Base-by-base conservation (phyloP, 2,797 vertebrate genomes). In the Micrastur ruficollis region DNA sequence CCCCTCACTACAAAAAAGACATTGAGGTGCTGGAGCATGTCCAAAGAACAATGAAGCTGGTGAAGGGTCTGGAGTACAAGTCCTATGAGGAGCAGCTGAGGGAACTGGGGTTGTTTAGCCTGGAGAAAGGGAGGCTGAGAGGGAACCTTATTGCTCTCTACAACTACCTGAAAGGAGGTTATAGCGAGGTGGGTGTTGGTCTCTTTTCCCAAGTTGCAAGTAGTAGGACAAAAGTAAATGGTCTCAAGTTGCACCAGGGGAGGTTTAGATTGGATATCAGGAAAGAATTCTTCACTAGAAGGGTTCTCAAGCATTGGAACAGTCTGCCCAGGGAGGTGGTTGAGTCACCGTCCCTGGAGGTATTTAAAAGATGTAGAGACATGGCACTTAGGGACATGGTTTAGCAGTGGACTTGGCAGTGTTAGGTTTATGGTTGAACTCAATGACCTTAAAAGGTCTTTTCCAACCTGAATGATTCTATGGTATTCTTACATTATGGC, bases 171-270 rank as follows among this genome's bases (percentile, higher is more conserved):
- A 21, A 52, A 38, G 42, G 13, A 71, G 20, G 5, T 2, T 67
- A 13, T 26, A 61, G 14, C 0, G 2, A 50, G 15, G 14, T 31
- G 8, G 15, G 20, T 2, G 2, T 55, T 1, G 0, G 7, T 55
- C 25, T 76, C 11, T 63, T 78, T 13, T 68, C 10, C 7, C 20
- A 42, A 31, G 31, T 38, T 32, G 42, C 32, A 31, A 59, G 17
- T 0, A 1, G n/a, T 17, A 73, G 25, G 16, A 53, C 1, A 2
- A 59, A 36, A 87, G 1, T 11, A 76, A 68, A 50, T 5, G 2
- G 12, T 4, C 20, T 76, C 6, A 31, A 36, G 53, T 59, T 90
- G 11, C 1, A 1, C 6, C 16, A 72, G 15, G 26, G 20, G 8
- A 38, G 19, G 26, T 73, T 81, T 66, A 75, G 7, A 12, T 4